These are phyloP conservation scores for Urophycis tenuis DNA, from an alignment of 2,797 vertebrate species.

Conservation along the genomic window DNA sequence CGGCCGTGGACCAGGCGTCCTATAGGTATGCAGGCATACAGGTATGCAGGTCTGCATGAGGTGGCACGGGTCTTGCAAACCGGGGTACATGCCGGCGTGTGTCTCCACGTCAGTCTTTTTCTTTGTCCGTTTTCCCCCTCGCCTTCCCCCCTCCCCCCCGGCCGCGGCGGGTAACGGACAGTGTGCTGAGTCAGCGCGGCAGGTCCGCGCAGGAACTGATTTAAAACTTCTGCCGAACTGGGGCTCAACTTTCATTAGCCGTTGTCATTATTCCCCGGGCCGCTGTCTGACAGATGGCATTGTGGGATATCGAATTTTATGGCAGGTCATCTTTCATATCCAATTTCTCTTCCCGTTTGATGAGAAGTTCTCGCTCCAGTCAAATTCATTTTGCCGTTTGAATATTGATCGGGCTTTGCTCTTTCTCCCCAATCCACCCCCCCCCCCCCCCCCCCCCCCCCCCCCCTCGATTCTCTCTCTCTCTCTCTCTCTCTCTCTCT, in stretches of 20 bases:
- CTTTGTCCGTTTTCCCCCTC: not conserved
- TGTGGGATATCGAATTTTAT: constrained; percentile 75
- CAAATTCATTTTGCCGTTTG: constrained; percentile 77
- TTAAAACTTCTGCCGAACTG: constrained; percentile 67
- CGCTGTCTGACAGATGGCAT: constrained; percentile 74
- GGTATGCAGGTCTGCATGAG: too few species aligned
- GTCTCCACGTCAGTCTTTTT: too few species aligned
- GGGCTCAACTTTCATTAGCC: constrained; percentile 74
- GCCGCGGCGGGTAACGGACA: constrained; percentile 43
- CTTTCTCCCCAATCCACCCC: constrained; percentile 6
- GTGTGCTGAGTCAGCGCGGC: constrained; percentile 63
- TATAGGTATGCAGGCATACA: too few species aligned
- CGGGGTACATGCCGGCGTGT: too few species aligned
- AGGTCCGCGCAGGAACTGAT: constrained; percentile 55
- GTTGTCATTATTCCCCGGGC: constrained; percentile 67
- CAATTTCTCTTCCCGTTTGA: constrained; percentile 76
- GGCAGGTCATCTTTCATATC: constrained; percentile 78
- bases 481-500: constrained; percentile 5
- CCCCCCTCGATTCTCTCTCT: not conserved
- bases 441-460: not conserved
- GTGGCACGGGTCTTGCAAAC: too few species aligned
- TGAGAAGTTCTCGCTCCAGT: constrained; percentile 72
- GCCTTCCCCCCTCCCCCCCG: not conserved
- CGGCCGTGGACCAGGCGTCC: too few species aligned
- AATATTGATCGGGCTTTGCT: constrained; percentile 68